Evolutionary conservation across 2,888 invertebrate genomes (phyloP).

Genomic region (Epistrophe eligans): DNA sequence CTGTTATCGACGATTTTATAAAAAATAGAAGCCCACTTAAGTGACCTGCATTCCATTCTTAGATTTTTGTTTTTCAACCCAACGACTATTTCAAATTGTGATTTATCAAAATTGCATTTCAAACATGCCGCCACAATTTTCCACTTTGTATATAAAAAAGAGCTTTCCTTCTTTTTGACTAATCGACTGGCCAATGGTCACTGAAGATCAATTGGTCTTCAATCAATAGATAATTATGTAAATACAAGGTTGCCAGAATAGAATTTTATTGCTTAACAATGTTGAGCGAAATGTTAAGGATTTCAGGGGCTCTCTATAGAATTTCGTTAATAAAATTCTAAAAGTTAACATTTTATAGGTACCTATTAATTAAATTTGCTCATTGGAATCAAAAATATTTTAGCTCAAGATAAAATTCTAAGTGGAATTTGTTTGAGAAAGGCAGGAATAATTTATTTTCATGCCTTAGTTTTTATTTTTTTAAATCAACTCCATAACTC

Average conservation of each 20-base stretch:
- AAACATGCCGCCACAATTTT: constrained; percentile 43
- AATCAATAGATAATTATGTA: constrained; percentile 7
- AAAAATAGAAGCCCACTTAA: not conserved
- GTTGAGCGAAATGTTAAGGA: not conserved
- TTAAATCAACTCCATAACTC: not conserved
- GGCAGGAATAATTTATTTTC: no score
- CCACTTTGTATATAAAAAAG: not conserved
- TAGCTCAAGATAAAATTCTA: no score
- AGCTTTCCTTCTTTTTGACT: not conserved
- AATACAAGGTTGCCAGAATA: not conserved
- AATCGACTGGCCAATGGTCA: constrained; percentile 46
- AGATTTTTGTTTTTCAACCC: not conserved
- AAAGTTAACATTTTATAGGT: no score
- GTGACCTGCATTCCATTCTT: constrained; percentile 24
- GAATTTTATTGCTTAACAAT: not conserved
- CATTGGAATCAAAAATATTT: no score
- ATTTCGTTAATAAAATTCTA: no score
- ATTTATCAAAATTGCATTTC: constrained; percentile 53
- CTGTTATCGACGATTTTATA: not conserved
- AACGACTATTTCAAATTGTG: constrained; percentile 42
- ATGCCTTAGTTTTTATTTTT: no score
- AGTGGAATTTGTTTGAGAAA: no score
- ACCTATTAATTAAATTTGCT: no score
- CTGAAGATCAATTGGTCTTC: constrained; percentile 54
- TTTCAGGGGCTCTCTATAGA: not conserved